These are phyloP conservation scores for Stegana nigrithorax DNA, from an alignment of 2,888 invertebrate species.

Conservation along the genomic window DNA sequence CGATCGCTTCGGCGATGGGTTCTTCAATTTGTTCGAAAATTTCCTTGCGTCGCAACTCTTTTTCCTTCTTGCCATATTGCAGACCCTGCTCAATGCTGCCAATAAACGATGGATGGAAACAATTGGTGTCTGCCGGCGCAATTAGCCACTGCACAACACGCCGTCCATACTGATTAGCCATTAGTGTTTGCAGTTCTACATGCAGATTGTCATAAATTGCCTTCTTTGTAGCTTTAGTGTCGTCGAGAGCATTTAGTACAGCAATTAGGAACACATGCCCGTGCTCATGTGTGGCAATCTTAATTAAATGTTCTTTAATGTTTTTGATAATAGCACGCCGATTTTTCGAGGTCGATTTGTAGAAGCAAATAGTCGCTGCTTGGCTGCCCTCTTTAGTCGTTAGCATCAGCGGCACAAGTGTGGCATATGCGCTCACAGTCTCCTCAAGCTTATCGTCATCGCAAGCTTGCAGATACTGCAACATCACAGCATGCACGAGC, in stretches of 20 bases:
- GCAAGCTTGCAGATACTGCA: constrained; percentile 84
- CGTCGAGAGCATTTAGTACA: constrained; percentile 90
- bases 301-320: constrained; percentile 84
- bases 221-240: constrained; percentile 90
- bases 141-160: constrained; percentile 90
- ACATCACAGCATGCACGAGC: constrained; percentile 83
- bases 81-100: constrained; percentile 81
- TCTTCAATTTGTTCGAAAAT: constrained; percentile 76
- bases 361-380: constrained; percentile 86
- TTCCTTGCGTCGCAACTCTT: constrained; percentile 76
- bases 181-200: constrained; percentile 76
- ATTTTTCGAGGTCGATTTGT: constrained; percentile 86
- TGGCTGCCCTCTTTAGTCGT: constrained; percentile 86
- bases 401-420: constrained; percentile 74
- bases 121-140: constrained; percentile 81
- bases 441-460: constrained; percentile 78
- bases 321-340: constrained; percentile 86
- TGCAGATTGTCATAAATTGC: constrained; percentile 79
- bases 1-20: constrained; percentile 72
- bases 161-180: constrained; percentile 83
- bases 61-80: constrained; percentile 79
- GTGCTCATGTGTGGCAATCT: constrained; percentile 86
- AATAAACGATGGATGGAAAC: constrained; percentile 86
- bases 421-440: constrained; percentile 78
- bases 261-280: constrained; percentile 86